Base-by-base conservation (phyloP, 2,113 vertebrate species). In the Boulengeromyrus knoepffleri region DNA sequence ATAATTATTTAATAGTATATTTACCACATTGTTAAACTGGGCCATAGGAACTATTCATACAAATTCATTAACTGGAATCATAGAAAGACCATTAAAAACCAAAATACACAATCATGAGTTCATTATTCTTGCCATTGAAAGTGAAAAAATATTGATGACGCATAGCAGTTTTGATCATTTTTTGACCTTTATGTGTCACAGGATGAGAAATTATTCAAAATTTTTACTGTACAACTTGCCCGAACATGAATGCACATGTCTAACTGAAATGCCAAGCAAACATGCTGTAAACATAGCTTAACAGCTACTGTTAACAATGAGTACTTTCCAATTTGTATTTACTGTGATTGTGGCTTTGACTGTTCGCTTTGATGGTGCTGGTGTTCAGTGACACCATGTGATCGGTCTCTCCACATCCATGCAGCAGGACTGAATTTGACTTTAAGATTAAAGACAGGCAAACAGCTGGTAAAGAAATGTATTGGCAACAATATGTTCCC, bases 401-500 rank as follows among this genome's bases (percentile, higher is more conserved):
- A 80, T 31, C 36, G 21, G 17, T 58, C 49, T 80, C 9, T 80
- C 45, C 49, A 21, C 9, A 83, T 21, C 47, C 12, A 17, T 53
- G 27, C 70, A 31, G 46, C n/a, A 89, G 47, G 66, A 50, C 13
- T 42, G 46, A 77, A 89, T 89, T 83, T 89, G n/a, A 80, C 88
- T 89, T 89, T 83, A 89, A 83, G 46, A 89, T 89, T 89, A 89
- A 83, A 89, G 66, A 89, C 66, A 89, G 70, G 19, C 15, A 47
- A 89, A 83, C 70, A 89, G 88, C 88, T 89, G 66, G 70, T 80
- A 52, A 77, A 88, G 27, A 49, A 89, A 19, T 89, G 15, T 80
- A 27, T 7, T 36, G 27, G 19, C 88, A 89, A 50, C 70, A 31
- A 21, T 42, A 21, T 12, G 31, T 52, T 89, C 46, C 19, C n/a